These are phyloP conservation scores for Phalacrocorax brasilianus DNA, from an alignment of 2,113 vertebrate species.

Conservation along the genomic window DNA sequence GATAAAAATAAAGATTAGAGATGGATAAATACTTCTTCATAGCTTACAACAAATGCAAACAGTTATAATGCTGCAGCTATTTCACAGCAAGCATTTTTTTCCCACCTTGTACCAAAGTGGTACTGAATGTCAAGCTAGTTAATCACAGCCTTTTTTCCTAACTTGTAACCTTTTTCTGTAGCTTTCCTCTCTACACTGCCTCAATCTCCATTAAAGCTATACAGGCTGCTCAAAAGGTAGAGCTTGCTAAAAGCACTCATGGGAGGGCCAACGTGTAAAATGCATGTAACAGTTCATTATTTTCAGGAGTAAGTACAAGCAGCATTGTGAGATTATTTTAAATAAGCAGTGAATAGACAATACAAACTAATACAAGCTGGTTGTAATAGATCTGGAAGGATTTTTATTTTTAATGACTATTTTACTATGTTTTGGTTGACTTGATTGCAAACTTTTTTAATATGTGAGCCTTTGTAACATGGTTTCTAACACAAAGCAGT, in stretches of 20 bases:
- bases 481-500: not conserved
- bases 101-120: not conserved
- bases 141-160: slow-evolving; percentile 32
- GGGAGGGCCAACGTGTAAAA: slow-evolving; percentile 39
- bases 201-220: slow-evolving; percentile 44
- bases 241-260: slow-evolving; percentile 58
- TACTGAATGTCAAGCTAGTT: slow-evolving; percentile 60
- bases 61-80: not conserved
- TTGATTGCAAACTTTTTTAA: not conserved
- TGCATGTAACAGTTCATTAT: slow-evolving; percentile 50
- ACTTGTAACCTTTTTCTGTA: slow-evolving; percentile 35
- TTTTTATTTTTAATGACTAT: not conserved
- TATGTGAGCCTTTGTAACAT: not conserved
- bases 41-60: not conserved
- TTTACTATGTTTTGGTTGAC: not conserved
- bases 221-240: slow-evolving; percentile 15
- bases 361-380: not conserved
- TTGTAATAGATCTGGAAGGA: not conserved
- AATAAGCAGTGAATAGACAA: not conserved
- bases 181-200: slow-evolving; percentile 1
- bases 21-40: not conserved
- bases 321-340: not conserved
- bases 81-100: not conserved
- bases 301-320: slow-evolving; percentile 11
- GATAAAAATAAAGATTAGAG: not conserved